phyloP scores from a whole-genome alignment of 2,888 invertebrate genomes.

The Chrysolina haemoptera region DNA sequence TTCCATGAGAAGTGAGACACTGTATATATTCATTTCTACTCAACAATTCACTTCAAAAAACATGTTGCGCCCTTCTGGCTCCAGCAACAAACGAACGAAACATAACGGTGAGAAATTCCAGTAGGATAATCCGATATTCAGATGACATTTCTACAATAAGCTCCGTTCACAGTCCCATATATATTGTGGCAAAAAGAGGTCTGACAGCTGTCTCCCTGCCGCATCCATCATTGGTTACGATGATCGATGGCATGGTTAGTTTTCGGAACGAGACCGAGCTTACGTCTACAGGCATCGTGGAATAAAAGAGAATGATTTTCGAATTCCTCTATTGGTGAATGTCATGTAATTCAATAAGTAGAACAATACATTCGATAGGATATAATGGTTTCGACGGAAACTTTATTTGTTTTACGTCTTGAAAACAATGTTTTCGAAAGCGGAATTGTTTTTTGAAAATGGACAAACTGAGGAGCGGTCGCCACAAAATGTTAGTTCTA shows the following conservation, averaged over 20 bases:
- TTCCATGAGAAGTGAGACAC: no score
- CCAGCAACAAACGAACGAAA: not conserved
- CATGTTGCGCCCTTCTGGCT: not conserved
- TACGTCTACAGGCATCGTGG: conserved; percentile 2
- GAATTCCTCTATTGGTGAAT: conserved; percentile 27
- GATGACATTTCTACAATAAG: conserved; percentile 20
- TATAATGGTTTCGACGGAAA: not conserved
- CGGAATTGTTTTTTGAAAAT: no score
- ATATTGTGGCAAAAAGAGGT: conserved; percentile 20
- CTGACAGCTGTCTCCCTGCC: conserved; percentile 10
- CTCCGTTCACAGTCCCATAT: conserved; percentile 14
- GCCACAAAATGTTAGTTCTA: no score
- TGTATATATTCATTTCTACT: no score
- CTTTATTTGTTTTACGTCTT: no score
- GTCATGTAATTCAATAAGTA: conserved; percentile 36
- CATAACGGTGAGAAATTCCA: not conserved
- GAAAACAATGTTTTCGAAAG: no score
- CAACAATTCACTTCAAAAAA: not conserved
- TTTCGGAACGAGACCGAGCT: conserved; percentile 12
- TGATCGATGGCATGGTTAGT: conserved; percentile 17
- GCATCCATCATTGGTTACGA: conserved; percentile 17
- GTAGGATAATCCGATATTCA: conserved; percentile 9
- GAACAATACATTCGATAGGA: conserved; percentile 16
- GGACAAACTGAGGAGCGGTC: no score
- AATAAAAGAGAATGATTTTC: conserved; percentile 23